phyloP scores from a whole-genome alignment of 2,797 vertebrate genomes.

The Cossypha dichroa region DNA sequence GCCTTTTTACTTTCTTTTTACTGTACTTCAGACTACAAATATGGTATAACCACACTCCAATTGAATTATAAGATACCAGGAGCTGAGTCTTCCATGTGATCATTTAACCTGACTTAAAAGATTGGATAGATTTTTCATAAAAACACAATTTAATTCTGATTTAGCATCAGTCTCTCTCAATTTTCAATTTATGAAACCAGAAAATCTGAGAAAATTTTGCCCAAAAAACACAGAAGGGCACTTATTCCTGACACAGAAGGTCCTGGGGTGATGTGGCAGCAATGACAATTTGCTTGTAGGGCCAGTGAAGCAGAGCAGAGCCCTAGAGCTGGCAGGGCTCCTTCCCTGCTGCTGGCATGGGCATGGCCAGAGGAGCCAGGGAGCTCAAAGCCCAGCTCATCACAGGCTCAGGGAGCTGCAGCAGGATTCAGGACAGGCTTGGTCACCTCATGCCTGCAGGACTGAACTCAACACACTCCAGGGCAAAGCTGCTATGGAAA shows the following conservation, averaged over 20 bases:
- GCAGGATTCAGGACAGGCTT: neutral
- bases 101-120: neutral
- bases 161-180: neutral
- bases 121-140: neutral
- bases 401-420: neutral
- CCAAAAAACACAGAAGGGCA: neutral
- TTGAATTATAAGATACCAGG: neutral
- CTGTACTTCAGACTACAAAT: neutral
- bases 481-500: neutral
- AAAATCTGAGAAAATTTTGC: neutral
- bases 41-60: neutral
- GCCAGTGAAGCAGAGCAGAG: neutral
- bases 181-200: neutral
- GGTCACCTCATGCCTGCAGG: neutral
- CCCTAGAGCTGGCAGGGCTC: neutral
- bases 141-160: neutral
- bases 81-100: neutral
- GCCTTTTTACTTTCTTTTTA: neutral
- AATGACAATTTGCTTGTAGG: neutral
- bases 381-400: accelerated
- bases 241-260: neutral
- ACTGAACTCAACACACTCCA: neutral
- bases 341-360: too few relatives aligned
- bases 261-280: neutral
- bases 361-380: neutral